Conservation (phyloP, 2,113 vertebrate species). For the Larimichthys polyactis region DNA sequence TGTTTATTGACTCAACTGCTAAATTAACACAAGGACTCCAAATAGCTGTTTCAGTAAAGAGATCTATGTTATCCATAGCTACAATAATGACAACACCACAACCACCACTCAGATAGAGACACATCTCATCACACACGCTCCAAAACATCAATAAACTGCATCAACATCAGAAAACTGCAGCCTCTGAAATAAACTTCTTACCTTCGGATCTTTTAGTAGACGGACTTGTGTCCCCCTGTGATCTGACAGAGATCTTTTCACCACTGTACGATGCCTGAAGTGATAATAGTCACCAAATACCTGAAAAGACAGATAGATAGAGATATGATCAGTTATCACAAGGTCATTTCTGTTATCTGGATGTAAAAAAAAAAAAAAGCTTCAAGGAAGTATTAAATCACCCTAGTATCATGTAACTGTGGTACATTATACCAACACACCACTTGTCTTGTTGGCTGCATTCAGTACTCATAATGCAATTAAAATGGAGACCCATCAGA, state of each 20-base stretch:
- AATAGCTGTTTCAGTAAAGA: neutral
- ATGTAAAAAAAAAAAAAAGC: neutral
- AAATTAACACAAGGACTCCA: neutral
- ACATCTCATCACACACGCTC: neutral
- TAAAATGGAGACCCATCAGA: neutral
- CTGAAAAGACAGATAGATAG: slow-evolving; percentile 77
- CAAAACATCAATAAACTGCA: neutral
- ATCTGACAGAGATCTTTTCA: slow-evolving; percentile 90
- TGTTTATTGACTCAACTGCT: neutral
- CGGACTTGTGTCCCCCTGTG: slow-evolving; percentile 88
- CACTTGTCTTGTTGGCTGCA: neutral
- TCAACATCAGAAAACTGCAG: neutral
- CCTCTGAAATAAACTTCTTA: slow-evolving; percentile 69
- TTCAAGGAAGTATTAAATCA: neutral
- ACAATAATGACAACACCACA: neutral
- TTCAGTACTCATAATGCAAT: neutral
- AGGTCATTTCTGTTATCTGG: neutral
- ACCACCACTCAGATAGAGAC: neutral
- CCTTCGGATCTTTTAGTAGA: slow-evolving; percentile 89
- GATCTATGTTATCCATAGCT: neutral
- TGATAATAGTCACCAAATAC: slow-evolving; percentile 95
- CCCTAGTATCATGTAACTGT: neutral
- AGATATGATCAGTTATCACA: slow-evolving; percentile 38
- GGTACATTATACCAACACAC: neutral
- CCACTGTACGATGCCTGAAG: slow-evolving; percentile 89